Evolutionary conservation across 53 echinoderm and acorn worm species (phyloP).

Genomic region (Apostichopus leukothele): DNA sequence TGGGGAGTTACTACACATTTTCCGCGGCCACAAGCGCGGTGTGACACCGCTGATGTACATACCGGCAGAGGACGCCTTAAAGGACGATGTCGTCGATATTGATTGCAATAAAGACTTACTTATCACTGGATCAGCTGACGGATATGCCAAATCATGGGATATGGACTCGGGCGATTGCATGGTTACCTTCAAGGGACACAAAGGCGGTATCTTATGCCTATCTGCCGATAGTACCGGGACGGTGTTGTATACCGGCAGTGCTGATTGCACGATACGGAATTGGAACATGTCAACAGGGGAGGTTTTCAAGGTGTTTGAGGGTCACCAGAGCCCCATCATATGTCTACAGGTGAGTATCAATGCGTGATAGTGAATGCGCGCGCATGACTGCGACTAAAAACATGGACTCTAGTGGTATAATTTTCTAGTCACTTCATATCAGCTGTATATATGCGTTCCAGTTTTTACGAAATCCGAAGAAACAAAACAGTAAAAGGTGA

Average conservation of each 20-base stretch:
- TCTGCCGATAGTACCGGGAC: slow-evolving; percentile 86
- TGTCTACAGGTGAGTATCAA: slow-evolving; percentile 79
- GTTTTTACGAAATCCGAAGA: no score
- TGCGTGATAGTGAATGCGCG: no score
- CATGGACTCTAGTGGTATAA: no score
- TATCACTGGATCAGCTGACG: slow-evolving; percentile 91
- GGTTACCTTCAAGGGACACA: slow-evolving; percentile 82
- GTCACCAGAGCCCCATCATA: slow-evolving; percentile 86
- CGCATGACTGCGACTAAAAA: no score
- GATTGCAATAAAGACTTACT: slow-evolving; percentile 93
- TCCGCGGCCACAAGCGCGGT: slow-evolving; percentile 87
- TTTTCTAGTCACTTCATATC: no score
- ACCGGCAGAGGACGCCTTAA: slow-evolving; percentile 95
- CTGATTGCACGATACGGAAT: slow-evolving; percentile 81
- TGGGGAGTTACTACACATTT: slow-evolving; percentile 95
- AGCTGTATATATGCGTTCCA: no score
- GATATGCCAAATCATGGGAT: slow-evolving; percentile 93
- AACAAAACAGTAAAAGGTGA: no score
- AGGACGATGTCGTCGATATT: slow-evolving; percentile 90
- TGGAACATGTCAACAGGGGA: slow-evolving; percentile 97
- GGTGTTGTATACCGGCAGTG: slow-evolving; percentile 85
- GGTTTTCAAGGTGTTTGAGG: slow-evolving; percentile 84
- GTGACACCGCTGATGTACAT: slow-evolving; percentile 98
- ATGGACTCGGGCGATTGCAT: slow-evolving; percentile 96
- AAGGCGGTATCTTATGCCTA: slow-evolving; percentile 80